Conservation (phyloP, 2,797 vertebrate genomes). For the Dromococcyx pavoninus region DNA sequence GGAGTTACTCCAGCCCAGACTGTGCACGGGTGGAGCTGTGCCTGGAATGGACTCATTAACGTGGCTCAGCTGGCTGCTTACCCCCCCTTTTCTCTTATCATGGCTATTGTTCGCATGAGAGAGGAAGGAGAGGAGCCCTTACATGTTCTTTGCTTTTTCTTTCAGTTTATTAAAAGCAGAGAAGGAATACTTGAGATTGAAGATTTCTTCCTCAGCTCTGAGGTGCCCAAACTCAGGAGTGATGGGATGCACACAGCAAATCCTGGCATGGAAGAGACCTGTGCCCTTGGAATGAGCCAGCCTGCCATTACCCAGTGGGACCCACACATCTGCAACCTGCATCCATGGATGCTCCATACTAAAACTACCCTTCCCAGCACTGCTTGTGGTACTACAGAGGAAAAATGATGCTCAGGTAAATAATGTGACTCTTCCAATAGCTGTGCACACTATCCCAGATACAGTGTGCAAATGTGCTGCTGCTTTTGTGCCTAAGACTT, state of each 20-base stretch:
- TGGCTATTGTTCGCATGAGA: background rate
- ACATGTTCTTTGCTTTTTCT: background rate
- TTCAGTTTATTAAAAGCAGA: background rate
- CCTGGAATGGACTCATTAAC: accelerated
- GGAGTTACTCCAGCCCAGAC: background rate
- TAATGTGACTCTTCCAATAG: accelerated
- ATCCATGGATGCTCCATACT: background rate
- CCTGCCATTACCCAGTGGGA: accelerated
- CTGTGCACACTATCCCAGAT: background rate
- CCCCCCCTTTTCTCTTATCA: background rate
- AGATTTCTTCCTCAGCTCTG: background rate
- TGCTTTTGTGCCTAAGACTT: background rate
- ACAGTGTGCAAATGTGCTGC: accelerated
- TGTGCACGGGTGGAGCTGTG: accelerated
- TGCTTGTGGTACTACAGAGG: background rate
- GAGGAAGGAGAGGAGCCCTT: background rate
- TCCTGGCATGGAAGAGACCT: accelerated
- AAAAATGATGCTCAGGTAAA: background rate
- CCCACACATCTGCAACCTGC: background rate
- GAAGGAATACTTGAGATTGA: accelerated
- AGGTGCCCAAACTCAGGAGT: accelerated
- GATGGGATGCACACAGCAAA: accelerated
- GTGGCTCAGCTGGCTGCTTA: background rate
- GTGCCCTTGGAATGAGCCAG: background rate
- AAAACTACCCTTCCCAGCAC: background rate